Percentiles rank a stretch among this genome's conserved stretches.
Evolutionary conservation across 2,888 invertebrate genomes (phyloP).

Genomic region (Ptilodon capucinus): DNA sequence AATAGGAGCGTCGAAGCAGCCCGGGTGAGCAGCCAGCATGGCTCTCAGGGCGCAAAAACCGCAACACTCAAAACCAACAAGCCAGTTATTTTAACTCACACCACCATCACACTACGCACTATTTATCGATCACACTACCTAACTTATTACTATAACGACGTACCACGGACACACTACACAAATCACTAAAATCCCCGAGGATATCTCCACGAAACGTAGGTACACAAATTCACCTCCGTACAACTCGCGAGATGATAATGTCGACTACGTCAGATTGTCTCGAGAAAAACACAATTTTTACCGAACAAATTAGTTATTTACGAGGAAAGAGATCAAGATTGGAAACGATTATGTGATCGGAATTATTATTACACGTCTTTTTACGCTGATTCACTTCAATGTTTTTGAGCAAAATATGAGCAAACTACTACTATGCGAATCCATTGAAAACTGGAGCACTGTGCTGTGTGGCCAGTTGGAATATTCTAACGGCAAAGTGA

Average conservation of each 20-base stretch:
- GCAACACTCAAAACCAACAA: slow-evolving; percentile 38
- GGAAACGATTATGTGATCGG: slow-evolving; percentile 13
- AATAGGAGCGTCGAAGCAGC: slow-evolving; percentile 32
- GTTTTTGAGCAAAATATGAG: slow-evolving; percentile 21
- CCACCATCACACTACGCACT: slow-evolving; percentile 45
- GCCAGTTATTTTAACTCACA: slow-evolving; percentile 27
- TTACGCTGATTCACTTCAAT: slow-evolving; percentile 29
- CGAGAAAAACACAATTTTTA: slow-evolving; percentile 20
- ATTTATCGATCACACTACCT: slow-evolving; percentile 37
- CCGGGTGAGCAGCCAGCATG: slow-evolving; percentile 50
- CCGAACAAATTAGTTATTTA: slow-evolving; percentile 10
- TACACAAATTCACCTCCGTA: slow-evolving; percentile 73
- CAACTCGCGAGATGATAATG: slow-evolving; percentile 74
- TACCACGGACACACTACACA: slow-evolving; percentile 33
- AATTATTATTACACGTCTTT: slow-evolving; percentile 36
- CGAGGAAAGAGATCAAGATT: slow-evolving; percentile 9
- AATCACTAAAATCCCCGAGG: slow-evolving; percentile 42
- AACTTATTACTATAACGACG: slow-evolving; percentile 12
- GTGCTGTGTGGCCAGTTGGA: not conserved
- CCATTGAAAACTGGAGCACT: slow-evolving; percentile 52
- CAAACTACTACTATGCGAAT: slow-evolving; percentile 44
- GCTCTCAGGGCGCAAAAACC: slow-evolving; percentile 44
- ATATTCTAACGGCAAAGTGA: slow-evolving; percentile 29
- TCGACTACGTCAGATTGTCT: slow-evolving; percentile 68
- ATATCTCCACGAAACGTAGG: slow-evolving; percentile 55